These are phyloP conservation scores for Rhea pennata DNA, from an alignment of 2,113 vertebrate genomes.

Conservation along the genomic window DNA sequence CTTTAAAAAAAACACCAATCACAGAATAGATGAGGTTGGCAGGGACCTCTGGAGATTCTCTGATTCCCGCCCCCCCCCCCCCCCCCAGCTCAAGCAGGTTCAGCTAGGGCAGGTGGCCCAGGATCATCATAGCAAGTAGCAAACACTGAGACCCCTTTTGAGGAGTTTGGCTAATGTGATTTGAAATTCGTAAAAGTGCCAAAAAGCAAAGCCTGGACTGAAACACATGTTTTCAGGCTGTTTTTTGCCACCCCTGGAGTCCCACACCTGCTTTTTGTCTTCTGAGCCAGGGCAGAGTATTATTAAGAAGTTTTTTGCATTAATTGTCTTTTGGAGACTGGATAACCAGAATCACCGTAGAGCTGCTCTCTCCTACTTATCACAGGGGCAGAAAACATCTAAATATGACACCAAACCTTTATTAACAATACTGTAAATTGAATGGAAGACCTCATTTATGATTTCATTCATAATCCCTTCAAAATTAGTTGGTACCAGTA, in stretches of 20 bases:
- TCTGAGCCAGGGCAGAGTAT: accelerated
- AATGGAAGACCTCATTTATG: slow-evolving; percentile 71
- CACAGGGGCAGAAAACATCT: not conserved
- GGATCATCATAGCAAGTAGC: too few relatives aligned
- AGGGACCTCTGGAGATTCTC: too few relatives aligned
- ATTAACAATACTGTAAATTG: slow-evolving; percentile 35
- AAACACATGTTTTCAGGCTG: not conserved
- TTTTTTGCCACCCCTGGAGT: not conserved
- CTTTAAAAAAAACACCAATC: not conserved
- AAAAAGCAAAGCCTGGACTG: not conserved
- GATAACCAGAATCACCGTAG: accelerated
- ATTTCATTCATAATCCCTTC: slow-evolving; percentile 82
- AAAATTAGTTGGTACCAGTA: slow-evolving; percentile 80
- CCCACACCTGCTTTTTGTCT: not conserved
- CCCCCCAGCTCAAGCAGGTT: too few relatives aligned
- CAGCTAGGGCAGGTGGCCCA: too few relatives aligned
- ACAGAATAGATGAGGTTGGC: too few relatives aligned
- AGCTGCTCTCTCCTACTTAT: not conserved
- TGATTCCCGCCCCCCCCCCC: too few relatives aligned
- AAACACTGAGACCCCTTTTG: not conserved
- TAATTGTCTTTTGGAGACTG: not conserved
- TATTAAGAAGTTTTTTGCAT: not conserved
- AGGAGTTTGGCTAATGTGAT: not conserved
- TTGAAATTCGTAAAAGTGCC: not conserved
- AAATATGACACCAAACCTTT: slow-evolving; percentile 26